Conservation (phyloP, 1,140 invertebrate species). For the Elysia chlorotica region DNA sequence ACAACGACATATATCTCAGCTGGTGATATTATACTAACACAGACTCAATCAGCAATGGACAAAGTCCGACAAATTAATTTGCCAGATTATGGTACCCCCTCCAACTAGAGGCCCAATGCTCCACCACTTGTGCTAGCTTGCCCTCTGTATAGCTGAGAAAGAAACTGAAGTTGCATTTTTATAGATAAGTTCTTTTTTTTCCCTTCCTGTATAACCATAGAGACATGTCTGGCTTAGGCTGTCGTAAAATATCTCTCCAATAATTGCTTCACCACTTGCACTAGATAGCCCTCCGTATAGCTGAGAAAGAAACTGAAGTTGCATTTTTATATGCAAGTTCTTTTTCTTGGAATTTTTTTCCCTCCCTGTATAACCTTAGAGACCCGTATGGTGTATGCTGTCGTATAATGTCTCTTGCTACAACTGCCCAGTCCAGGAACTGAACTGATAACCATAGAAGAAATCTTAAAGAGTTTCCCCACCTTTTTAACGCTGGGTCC, state of each 20-base stretch:
- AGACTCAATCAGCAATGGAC: too few relatives aligned
- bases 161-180: neutral
- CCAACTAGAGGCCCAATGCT: too few relatives aligned
- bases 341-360: neutral
- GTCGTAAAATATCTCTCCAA: too few relatives aligned
- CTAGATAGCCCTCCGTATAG: neutral
- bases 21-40: too few relatives aligned
- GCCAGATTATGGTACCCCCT: too few relatives aligned
- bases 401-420: neutral
- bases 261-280: too few relatives aligned
- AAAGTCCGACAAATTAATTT: too few relatives aligned
- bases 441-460: neutral
- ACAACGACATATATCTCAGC: too few relatives aligned
- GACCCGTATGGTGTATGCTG: too few relatives aligned
- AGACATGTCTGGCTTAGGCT: too few relatives aligned
- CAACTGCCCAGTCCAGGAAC: neutral
- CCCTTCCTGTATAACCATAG: neutral
- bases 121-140: too few relatives aligned
- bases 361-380: neutral
- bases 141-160: neutral
- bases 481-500: constrained; percentile 42
- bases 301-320: neutral
- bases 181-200: neutral
- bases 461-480: neutral
- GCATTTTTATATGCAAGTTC: neutral